Evolutionary conservation across 2,888 invertebrate genomes (phyloP), one percentile per base, ranked within the genome.

Genomic region (Parnassius orleans): DNA sequence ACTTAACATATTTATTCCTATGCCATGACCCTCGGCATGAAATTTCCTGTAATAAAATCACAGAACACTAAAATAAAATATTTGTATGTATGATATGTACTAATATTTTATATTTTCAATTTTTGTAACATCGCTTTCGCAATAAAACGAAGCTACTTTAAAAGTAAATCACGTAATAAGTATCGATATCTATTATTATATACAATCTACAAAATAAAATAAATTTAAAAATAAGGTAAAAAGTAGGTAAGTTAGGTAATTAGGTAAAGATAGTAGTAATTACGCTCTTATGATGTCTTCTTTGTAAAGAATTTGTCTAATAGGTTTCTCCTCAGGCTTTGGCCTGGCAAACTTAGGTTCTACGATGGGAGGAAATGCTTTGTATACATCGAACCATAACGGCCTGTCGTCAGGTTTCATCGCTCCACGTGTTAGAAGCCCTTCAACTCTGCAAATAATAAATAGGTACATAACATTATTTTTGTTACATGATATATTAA

Each of bases 371-470:
- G 99, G 99, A 88, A 98, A 98, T 0, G 96, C 94, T 84, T 94
- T 94, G 80, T 98, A 99, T 24, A 99, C 90, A 78, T 97, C 96
- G 79, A 95, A 98, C 99, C 99, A 99, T 10, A 99, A 65, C 0
- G 99, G 99, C 68, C 95, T 93, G 73, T 98, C 97, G 70, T 95
- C 95, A 62, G 94, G 90, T 77, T 94, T 95, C 82, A 98, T 90
- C 3, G 96, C 98, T 55, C 96, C 96, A 24, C 96, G 93, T 64
- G 94, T 93, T 12, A 99, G 80, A 46, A 99, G 90, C 7, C 98
- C 97, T 70, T 94, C 93, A 2, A 95, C 92, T 80, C 98, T 97
- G 78, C 47, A 89, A 75, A 69, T 33, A 33, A n/a, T n/a, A n/a
- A 47, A 47, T n/a, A 47, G 33, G 33, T 33, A 33, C 33, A 33